These are phyloP conservation scores for Phaonia tiefii DNA, from an alignment of 2,888 invertebrate species.

Conservation along the genomic window DNA sequence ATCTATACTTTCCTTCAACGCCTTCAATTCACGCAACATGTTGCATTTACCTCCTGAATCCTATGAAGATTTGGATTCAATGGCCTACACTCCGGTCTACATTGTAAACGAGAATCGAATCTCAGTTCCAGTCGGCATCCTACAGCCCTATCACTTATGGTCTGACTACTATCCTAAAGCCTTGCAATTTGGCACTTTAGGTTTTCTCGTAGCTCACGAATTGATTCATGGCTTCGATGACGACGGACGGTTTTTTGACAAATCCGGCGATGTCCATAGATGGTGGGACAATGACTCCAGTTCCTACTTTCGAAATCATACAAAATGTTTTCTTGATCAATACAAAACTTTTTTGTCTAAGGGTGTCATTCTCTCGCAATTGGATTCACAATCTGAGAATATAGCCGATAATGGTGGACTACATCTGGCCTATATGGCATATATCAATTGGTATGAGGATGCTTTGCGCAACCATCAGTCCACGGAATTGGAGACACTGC, in stretches of 20 bases:
- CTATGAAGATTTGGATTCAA: constrained; percentile 66
- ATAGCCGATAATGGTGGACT: constrained; percentile 78
- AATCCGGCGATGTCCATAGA: constrained; percentile 69
- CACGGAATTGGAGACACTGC: constrained; percentile 70
- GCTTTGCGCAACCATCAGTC: constrained; percentile 12
- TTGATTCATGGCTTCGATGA: constrained; percentile 77
- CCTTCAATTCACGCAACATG: constrained; percentile 33
- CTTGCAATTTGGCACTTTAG: constrained; percentile 75
- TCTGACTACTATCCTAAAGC: constrained; percentile 74
- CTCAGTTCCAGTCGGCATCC: constrained; percentile 73
- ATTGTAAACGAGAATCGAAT: constrained; percentile 74
- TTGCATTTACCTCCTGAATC: constrained; percentile 71
- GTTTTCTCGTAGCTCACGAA: constrained; percentile 75
- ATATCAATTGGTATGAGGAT: constrained; percentile 72
- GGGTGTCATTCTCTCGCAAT: constrained; percentile 69
- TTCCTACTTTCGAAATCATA: constrained; percentile 72
- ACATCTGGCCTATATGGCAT: constrained; percentile 76
- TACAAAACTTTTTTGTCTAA: constrained; percentile 74
- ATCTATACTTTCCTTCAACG: constrained; percentile 38
- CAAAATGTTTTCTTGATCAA: constrained; percentile 76
- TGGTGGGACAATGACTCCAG: constrained; percentile 76
- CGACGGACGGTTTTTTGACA: constrained; percentile 73
- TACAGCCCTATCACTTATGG: constrained; percentile 75
- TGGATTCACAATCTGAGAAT: constrained; percentile 73
- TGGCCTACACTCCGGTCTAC: constrained; percentile 74